Evolutionary conservation across 2,888 invertebrate genomes (phyloP).

Genomic region (Cantharis rustica): DNA sequence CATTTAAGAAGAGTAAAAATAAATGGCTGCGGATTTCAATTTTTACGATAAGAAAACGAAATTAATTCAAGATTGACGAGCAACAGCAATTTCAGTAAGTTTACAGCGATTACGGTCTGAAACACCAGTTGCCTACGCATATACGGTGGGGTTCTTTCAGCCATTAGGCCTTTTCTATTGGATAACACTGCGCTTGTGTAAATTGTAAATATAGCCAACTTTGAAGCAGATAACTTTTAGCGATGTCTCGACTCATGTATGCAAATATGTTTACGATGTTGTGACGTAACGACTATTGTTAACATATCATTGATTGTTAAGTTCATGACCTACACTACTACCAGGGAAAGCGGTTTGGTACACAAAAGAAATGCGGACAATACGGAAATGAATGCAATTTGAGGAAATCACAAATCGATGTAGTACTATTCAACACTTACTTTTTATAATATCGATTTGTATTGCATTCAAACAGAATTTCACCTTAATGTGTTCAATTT

Average conservation of each 20-base stretch:
- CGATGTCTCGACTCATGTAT: slow-evolving; percentile 43
- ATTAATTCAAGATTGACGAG: slow-evolving; percentile 23
- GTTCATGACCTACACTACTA: slow-evolving; percentile 56
- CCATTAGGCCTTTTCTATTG: slow-evolving; percentile 50
- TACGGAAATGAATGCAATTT: slow-evolving; percentile 39
- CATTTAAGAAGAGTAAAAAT: background rate
- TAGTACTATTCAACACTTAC: slow-evolving; percentile 35
- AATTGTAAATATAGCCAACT: slow-evolving; percentile 34
- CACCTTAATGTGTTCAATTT: slow-evolving; percentile 23
- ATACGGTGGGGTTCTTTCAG: slow-evolving; percentile 42
- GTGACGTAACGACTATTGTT: slow-evolving; percentile 55
- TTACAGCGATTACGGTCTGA: slow-evolving; percentile 20
- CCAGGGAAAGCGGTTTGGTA: slow-evolving; percentile 54
- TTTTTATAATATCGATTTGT: slow-evolving; percentile 35
- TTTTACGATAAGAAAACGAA: slow-evolving; percentile 21
- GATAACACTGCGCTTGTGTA: slow-evolving; percentile 42
- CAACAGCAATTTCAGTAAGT: slow-evolving; percentile 5
- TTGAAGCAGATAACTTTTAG: slow-evolving; percentile 29
- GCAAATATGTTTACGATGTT: slow-evolving; percentile 55
- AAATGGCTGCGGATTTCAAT: slow-evolving; percentile 10
- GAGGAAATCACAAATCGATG: slow-evolving; percentile 36
- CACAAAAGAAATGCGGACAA: slow-evolving; percentile 38
- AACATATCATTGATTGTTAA: slow-evolving; percentile 57
- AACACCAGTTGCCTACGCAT: slow-evolving; percentile 43
- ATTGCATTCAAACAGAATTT: slow-evolving; percentile 22